phyloP scores from a whole-genome alignment of 2,113 vertebrate genomes.

The Larimichthys polyactis region DNA sequence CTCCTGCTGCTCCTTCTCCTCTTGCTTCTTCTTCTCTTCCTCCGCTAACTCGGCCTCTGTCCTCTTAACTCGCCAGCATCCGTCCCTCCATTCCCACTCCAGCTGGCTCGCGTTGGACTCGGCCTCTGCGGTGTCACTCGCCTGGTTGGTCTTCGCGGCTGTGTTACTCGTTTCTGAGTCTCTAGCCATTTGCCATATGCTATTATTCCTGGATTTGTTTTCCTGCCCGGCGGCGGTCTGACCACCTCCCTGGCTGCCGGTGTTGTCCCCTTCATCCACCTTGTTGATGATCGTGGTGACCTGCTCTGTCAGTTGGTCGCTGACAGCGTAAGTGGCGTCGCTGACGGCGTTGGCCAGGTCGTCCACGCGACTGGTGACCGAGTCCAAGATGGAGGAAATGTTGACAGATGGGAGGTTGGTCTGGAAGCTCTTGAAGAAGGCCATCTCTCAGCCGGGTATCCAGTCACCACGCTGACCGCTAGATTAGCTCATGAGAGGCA shows the following conservation, averaged over 20 bases:
- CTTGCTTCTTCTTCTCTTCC: conserved; percentile 73
- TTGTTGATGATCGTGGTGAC: conserved; percentile 90
- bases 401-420: conserved; percentile 92
- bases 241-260: conserved; percentile 36
- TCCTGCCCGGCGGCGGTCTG: conserved; percentile 40
- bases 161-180: conserved; percentile 47
- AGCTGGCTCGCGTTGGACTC: conserved; percentile 48
- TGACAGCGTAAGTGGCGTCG: conserved; percentile 88
- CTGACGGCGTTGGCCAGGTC: conserved; percentile 89
- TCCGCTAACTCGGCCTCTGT: conserved; percentile 73
- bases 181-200: conserved; percentile 59
- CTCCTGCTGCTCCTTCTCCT: conserved; percentile 66
- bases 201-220: conserved; percentile 46
- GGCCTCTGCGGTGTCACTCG: conserved; percentile 12
- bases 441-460: conserved; percentile 82
- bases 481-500: conserved; percentile 70
- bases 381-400: conserved; percentile 89
- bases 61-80: conserved; percentile 79
- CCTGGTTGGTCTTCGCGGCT: conserved; percentile 45
- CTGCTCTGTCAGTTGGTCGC: conserved; percentile 92
- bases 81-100: conserved; percentile 81
- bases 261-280: conserved; percentile 78
- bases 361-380: conserved; percentile 90
- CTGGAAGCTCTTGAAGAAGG: conserved; percentile 94
- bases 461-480: conserved; percentile 30